Percentiles rank a stretch among this genome's conserved stretches.
phyloP scores from a whole-genome alignment of 2,113 vertebrate species.

The Bujurquina vittata region DNA sequence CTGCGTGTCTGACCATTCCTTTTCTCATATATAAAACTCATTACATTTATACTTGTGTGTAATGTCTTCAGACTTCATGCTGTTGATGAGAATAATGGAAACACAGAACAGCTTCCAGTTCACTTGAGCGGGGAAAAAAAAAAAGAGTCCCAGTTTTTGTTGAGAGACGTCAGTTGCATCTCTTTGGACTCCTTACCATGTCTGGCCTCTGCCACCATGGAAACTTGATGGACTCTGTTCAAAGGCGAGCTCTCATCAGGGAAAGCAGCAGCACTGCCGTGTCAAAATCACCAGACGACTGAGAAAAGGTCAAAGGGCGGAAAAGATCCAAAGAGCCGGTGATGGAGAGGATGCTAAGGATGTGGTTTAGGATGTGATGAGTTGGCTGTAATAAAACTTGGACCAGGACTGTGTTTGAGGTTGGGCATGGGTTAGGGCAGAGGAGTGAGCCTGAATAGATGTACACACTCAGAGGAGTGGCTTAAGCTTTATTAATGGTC shows the following conservation, averaged over 20 bases:
- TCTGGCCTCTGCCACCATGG: conserved; percentile 47
- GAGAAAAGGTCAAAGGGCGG: conserved; percentile 72
- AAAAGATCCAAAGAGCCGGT: conserved; percentile 43
- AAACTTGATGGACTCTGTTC: conserved; percentile 58
- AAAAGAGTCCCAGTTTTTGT: background rate
- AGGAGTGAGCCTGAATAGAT: background rate
- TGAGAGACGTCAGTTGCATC: conserved; percentile 33
- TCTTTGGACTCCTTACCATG: conserved; percentile 37
- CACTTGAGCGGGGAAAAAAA: background rate
- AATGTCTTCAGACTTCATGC: background rate
- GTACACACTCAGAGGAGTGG: background rate
- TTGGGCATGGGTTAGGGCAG: background rate
- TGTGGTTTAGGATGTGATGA: conserved; percentile 31
- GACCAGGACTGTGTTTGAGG: background rate
- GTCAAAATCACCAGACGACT: conserved; percentile 71
- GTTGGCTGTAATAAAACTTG: background rate
- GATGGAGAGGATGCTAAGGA: conserved; percentile 26
- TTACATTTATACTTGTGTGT: background rate
- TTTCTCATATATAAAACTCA: background rate
- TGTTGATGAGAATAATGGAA: background rate
- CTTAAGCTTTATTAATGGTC: background rate
- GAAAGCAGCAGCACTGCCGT: conserved; percentile 64
- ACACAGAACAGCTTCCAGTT: background rate
- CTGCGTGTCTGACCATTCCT: background rate
- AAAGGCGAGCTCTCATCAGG: conserved; percentile 63